phyloP scores from a whole-genome alignment of 2,113 vertebrate genomes.

The Zosterops hypoxanthus region DNA sequence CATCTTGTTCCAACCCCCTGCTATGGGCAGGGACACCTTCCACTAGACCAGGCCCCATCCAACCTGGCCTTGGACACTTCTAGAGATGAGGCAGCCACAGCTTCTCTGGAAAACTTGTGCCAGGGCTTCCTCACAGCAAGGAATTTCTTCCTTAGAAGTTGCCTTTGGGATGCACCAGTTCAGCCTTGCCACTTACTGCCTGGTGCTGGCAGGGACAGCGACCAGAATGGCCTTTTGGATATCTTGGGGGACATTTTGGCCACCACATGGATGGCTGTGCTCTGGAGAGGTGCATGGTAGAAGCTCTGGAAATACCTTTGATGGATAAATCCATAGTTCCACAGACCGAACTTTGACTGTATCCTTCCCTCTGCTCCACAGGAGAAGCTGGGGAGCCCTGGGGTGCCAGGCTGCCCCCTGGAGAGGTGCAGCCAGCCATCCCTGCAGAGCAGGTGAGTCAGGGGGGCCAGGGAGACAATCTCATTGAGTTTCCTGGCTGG shows the following conservation, averaged over 20 bases:
- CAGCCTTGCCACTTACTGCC: not conserved
- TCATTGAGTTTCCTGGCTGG: accelerated
- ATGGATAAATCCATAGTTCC: not conserved
- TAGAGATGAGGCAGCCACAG: not conserved
- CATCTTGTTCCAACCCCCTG: not conserved
- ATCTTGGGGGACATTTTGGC: not conserved
- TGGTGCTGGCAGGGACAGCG: not conserved
- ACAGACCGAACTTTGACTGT: not conserved
- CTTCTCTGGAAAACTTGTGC: not conserved
- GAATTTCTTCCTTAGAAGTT: not conserved
- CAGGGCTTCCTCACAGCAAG: not conserved
- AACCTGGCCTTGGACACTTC: not conserved
- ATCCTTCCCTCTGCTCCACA: slow-evolving; percentile 16
- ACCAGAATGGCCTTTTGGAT: not conserved
- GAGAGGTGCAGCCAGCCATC: not conserved
- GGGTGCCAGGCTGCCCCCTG: not conserved
- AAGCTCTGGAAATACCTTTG: not conserved
- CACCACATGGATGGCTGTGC: not conserved
- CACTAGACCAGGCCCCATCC: not conserved
- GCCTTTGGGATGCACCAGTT: not conserved
- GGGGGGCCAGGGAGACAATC: not conserved
- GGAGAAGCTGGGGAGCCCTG: not conserved
- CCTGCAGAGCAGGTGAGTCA: slow-evolving; percentile 58
- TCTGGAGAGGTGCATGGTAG: not conserved
- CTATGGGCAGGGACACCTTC: not conserved